Conservation (phyloP, 2,113 vertebrate species). For the Aythya baeri region DNA sequence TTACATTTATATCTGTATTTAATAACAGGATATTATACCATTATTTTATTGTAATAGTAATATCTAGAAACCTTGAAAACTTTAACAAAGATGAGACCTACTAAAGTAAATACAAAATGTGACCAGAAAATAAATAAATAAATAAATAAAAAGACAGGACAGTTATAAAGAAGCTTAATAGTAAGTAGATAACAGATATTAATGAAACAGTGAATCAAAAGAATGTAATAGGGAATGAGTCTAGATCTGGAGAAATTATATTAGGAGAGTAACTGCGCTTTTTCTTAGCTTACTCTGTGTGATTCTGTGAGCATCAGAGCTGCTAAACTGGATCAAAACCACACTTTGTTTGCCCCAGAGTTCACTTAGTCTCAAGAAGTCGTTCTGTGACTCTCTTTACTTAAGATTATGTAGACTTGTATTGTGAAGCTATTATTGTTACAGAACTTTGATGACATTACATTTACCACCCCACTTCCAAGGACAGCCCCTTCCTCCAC, state of each 20-base stretch:
- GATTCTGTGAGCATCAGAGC: neutral
- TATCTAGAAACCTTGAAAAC: neutral
- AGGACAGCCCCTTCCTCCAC: neutral
- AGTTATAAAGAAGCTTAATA: neutral
- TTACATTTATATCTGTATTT: neutral
- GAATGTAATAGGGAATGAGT: neutral
- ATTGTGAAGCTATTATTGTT: neutral
- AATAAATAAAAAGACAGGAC: neutral
- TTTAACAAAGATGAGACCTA: neutral
- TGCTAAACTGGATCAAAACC: neutral
- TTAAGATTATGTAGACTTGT: neutral
- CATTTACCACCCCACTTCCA: neutral
- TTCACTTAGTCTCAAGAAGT: neutral
- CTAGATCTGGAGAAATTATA: neutral
- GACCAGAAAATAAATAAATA: neutral
- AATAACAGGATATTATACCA: neutral
- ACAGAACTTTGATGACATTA: neutral
- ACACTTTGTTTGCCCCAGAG: neutral
- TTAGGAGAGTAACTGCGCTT: neutral
- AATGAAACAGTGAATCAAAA: neutral
- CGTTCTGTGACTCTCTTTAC: neutral
- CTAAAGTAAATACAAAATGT: neutral
- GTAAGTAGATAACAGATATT: neutral
- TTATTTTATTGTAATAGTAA: neutral
- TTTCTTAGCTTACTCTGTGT: neutral